These are phyloP conservation scores for Teleogryllus oceanicus DNA, from an alignment of 2,888 invertebrate species.

Conservation along the genomic window DNA sequence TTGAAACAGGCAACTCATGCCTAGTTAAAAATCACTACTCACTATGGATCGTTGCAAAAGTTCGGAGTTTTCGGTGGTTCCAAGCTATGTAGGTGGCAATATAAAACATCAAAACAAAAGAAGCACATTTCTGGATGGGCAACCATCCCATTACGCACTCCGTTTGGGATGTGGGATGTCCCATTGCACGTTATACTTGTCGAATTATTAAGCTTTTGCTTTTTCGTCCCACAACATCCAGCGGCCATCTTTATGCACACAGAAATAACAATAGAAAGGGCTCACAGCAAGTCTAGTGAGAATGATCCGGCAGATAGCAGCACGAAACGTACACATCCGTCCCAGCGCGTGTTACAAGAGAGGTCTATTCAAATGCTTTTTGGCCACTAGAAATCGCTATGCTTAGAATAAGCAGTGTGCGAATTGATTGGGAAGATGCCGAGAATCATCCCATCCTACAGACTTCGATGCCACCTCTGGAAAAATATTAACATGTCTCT, in stretches of 20 bases:
- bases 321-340: no score
- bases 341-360: no score
- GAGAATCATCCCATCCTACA: no score
- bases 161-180: conserved; percentile 51
- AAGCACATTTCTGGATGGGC: conserved; percentile 95
- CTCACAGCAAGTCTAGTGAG: not conserved
- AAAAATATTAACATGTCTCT: no score
- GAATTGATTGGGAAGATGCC: no score
- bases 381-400: no score
- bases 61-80: conserved; percentile 87
- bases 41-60: conserved; percentile 95
- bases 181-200: conserved; percentile 57
- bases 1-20: not conserved
- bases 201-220: conserved; percentile 80
- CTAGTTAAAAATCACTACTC: conserved; percentile 52
- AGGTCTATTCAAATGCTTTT: no score
- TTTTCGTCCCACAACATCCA: conserved; percentile 88
- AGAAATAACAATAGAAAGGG: conserved; percentile 31
- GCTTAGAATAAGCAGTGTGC: no score
- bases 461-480: no score
- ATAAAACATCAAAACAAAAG: conserved; percentile 98
- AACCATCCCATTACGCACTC: conserved; percentile 57
- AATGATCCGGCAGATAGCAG: no score
- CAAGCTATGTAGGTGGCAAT: conserved; percentile 87
- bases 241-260: conserved; percentile 64